Conservation (phyloP, 2,113 vertebrate species). For the Etheostoma spectabile region DNA sequence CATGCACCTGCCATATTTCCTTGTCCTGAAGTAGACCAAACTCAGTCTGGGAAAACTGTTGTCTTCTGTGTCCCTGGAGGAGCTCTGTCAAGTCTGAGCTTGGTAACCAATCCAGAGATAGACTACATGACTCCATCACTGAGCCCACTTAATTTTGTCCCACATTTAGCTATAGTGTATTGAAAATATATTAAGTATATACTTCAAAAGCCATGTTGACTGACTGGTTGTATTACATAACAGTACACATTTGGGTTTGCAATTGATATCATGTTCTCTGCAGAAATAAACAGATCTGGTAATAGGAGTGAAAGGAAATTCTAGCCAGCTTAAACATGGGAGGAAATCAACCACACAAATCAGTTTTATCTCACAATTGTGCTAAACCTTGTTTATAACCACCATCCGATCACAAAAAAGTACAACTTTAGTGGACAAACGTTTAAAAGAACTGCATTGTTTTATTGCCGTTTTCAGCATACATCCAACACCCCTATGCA, state of each 20-base stretch:
- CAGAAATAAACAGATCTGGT: background rate
- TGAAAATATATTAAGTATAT: background rate
- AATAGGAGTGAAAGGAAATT: no score
- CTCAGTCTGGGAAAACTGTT: background rate
- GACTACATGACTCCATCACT: background rate
- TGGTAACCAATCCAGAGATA: no score
- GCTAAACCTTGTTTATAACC: background rate
- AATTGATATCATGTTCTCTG: background rate
- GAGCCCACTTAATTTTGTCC: background rate
- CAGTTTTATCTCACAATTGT: background rate
- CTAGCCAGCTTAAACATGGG: no score
- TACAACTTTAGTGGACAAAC: background rate
- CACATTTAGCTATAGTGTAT: background rate
- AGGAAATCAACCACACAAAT: background rate
- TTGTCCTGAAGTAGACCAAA: background rate
- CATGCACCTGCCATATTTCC: no score
- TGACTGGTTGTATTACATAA: background rate
- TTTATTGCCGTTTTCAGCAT: slow-evolving; percentile 84
- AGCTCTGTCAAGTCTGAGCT: no score
- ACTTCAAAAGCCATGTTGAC: background rate
- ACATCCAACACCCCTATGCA: slow-evolving; percentile 83
- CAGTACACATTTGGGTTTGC: background rate
- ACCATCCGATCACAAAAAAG: background rate
- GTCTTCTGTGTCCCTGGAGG: no score
- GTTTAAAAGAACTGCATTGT: slow-evolving; percentile 77